Percentiles rank a stretch among this genome's conserved stretches.
Conservation (phyloP, 35 echinoderm and acorn worm species). For the Holothuria glaberrima region DNA sequence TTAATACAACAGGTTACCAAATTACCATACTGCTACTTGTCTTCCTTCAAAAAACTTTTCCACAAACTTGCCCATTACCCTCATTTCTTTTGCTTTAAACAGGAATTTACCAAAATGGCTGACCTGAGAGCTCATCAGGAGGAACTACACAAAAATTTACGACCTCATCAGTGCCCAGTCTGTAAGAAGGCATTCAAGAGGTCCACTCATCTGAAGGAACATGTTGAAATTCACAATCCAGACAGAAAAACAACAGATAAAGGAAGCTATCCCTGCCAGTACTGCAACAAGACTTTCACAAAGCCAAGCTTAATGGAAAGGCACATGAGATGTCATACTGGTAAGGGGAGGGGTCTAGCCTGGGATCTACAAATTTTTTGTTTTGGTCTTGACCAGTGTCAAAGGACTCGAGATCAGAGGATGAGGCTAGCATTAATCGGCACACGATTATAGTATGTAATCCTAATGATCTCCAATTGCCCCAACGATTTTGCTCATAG, state of each 20-base stretch:
- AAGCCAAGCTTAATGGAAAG: constrained; percentile 93
- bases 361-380: too few species aligned
- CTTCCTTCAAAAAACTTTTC: neutral
- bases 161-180: constrained; percentile 76
- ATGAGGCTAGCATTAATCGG: too few species aligned
- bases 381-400: too few species aligned
- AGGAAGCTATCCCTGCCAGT: constrained; percentile 51
- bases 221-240: constrained; percentile 80
- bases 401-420: too few species aligned
- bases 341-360: constrained; percentile 24
- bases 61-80: neutral
- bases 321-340: constrained; percentile 90
- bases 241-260: constrained; percentile 24
- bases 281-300: constrained; percentile 77
- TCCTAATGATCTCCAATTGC: too few species aligned
- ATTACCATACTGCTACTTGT: neutral
- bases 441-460: too few species aligned
- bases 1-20: too few species aligned
- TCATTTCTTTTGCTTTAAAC: neutral
- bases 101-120: constrained; percentile 89
- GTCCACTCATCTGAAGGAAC: constrained; percentile 93
- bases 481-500: too few species aligned
- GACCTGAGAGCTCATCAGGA: constrained; percentile 82
- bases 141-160: constrained; percentile 70
- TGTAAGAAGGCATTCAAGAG: constrained; percentile 97